These are phyloP conservation scores for Sorex araneus DNA, from an alignment of 2,113 vertebrate genomes.

Conservation along the genomic window DNA sequence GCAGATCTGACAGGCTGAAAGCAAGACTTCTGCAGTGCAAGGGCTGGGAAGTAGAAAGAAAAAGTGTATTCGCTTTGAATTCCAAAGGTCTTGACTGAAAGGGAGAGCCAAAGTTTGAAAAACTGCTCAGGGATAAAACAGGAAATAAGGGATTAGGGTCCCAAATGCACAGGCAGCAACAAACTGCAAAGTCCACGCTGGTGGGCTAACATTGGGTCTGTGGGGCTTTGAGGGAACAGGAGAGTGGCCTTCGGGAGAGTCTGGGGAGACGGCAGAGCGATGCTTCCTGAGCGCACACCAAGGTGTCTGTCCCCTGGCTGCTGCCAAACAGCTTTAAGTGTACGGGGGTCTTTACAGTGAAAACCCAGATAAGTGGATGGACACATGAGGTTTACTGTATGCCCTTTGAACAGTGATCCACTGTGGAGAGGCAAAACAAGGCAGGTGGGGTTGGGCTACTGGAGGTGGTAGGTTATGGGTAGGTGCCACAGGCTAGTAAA, in stretches of 20 bases:
- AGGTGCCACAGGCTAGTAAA: neutral
- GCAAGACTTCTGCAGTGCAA: neutral
- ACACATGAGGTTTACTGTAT: neutral
- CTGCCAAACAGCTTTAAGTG: neutral
- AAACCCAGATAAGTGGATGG: neutral
- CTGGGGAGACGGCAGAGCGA: neutral
- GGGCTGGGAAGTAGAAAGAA: neutral
- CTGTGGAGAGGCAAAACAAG: neutral
- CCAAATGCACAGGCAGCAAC: neutral
- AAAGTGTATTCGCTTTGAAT: constrained; percentile 18
- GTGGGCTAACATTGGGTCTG: neutral
- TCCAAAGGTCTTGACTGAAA: neutral
- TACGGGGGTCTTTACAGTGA: neutral
- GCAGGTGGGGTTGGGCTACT: no score
- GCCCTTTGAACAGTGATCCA: neutral
- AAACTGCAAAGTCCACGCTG: neutral
- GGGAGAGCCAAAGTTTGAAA: neutral
- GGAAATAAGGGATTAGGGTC: neutral
- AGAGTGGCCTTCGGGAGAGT: neutral
- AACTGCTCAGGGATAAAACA: neutral
- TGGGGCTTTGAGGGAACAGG: neutral
- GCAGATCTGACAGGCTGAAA: constrained; percentile 34
- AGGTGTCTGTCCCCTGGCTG: neutral
- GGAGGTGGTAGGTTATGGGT: neutral
- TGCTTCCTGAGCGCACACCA: neutral